Conservation (phyloP, 2,113 vertebrate genomes). For the Xenus cinereus region DNA sequence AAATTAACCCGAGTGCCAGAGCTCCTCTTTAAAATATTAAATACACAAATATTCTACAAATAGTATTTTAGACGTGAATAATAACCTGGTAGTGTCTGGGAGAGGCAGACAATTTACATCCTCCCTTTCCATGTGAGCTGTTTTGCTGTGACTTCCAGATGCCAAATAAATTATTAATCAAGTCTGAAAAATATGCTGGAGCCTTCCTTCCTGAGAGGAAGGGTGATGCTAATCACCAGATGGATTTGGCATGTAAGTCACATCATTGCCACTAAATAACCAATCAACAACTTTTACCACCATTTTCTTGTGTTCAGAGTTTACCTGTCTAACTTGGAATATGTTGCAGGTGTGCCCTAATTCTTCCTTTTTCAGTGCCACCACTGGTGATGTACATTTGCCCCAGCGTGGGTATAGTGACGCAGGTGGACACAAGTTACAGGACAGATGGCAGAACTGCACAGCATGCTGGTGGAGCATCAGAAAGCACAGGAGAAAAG, state of each 20-base stretch:
- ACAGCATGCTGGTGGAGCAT: not conserved
- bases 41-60: constrained; percentile 54
- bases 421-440: not conserved
- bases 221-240: not conserved
- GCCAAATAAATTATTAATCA: constrained; percentile 56
- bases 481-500: not conserved
- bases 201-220: not conserved
- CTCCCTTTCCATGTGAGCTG: constrained; percentile 17
- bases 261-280: not conserved
- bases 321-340: not conserved
- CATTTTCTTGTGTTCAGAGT: not conserved
- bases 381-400: not conserved
- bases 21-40: constrained; percentile 48
- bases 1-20: constrained; percentile 18
- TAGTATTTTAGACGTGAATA: constrained; percentile 21
- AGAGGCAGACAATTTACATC: constrained; percentile 20
- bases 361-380: not conserved
- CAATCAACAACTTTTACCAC: not conserved
- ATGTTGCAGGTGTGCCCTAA: not conserved
- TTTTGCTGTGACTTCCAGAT: constrained; percentile 36
- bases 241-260: not conserved
- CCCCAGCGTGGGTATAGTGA: fast-evolving
- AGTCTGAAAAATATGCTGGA: not conserved
- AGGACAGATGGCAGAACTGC: not conserved
- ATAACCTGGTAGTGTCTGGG: not conserved